A percentile compares a stretch with the other conserved stretches of the same genome.
Evolutionary conservation across 2,888 invertebrate genomes (phyloP).

Genomic region (Hirudinaria manillensis): DNA sequence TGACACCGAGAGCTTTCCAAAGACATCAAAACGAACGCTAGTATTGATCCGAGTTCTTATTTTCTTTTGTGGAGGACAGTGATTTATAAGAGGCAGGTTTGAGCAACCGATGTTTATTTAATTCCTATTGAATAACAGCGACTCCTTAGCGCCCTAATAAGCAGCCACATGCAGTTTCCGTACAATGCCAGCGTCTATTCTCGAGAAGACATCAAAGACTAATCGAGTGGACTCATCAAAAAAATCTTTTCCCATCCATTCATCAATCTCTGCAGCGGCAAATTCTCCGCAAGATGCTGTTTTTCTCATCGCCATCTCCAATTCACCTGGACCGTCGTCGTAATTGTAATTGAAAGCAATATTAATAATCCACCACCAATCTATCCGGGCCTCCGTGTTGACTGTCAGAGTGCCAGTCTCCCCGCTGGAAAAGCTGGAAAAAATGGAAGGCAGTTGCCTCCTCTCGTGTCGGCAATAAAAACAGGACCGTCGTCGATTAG

Average conservation of each 20-base stretch:
- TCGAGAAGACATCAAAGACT: not conserved
- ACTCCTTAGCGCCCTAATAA: not conserved
- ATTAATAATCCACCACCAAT: not conserved
- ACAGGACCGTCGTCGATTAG: not conserved
- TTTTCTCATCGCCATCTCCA: not conserved
- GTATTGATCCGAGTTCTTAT: no score
- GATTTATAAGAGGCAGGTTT: no score
- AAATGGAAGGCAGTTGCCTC: no score
- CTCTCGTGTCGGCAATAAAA: not conserved
- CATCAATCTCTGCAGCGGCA: not conserved
- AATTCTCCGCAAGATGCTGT: not conserved
- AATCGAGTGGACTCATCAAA: not conserved
- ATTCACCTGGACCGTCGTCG: not conserved
- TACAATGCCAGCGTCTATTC: not conserved
- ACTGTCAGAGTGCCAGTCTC: not conserved
- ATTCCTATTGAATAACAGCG: not conserved
- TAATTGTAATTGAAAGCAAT: not conserved
- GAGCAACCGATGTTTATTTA: no score
- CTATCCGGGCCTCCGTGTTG: not conserved
- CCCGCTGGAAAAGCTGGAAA: not conserved
- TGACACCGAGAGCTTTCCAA: not conserved
- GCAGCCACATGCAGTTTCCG: no score
- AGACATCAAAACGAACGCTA: no score
- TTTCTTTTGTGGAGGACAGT: no score
- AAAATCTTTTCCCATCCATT: not conserved